A percentile compares a stretch with the other conserved stretches of the same genome.
Evolutionary conservation across 2,888 invertebrate genomes (phyloP).

Genomic region (Therioaphis trifolii): DNA sequence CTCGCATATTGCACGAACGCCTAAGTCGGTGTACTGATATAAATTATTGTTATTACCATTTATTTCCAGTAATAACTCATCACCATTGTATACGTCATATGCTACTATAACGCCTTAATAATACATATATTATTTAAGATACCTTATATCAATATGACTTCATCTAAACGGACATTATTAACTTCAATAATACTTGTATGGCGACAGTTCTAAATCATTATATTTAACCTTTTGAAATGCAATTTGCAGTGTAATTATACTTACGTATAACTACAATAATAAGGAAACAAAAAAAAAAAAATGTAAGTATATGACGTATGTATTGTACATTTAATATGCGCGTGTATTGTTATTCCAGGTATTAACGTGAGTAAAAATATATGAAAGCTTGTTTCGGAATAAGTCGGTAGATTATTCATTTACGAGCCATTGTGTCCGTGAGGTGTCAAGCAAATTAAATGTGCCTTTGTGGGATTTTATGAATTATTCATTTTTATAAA

Average conservation of each 20-base stretch:
- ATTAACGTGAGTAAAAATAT: not conserved
- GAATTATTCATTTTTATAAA: no score
- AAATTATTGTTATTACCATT: constrained; percentile 4
- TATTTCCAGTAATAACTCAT: not conserved
- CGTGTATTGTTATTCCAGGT: constrained; percentile 5
- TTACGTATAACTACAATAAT: constrained; percentile 35
- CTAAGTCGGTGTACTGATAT: not conserved
- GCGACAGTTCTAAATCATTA: not conserved
- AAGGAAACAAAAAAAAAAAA: constrained; percentile 28
- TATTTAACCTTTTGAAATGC: constrained; percentile 30
- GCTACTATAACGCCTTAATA: not conserved
- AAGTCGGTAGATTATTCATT: constrained; percentile 31
- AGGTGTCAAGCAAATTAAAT: constrained; percentile 29
- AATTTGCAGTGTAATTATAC: constrained; percentile 14
- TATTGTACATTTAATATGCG: not conserved
- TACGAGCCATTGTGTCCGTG: constrained; percentile 17
- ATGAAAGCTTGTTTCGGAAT: constrained; percentile 1
- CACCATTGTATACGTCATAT: no score
- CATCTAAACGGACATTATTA: not conserved
- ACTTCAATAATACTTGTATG: not conserved
- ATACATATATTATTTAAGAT: constrained; percentile 26
- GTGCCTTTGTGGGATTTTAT: not conserved
- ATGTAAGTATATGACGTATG: not conserved
- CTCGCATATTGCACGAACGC: no score
- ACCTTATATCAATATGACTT: constrained; percentile 2